A percentile compares a stretch with the other conserved stretches of the same genome.
These are phyloP conservation scores for Characodon lateralis DNA, from an alignment of 2,797 vertebrate species.

Conservation along the genomic window DNA sequence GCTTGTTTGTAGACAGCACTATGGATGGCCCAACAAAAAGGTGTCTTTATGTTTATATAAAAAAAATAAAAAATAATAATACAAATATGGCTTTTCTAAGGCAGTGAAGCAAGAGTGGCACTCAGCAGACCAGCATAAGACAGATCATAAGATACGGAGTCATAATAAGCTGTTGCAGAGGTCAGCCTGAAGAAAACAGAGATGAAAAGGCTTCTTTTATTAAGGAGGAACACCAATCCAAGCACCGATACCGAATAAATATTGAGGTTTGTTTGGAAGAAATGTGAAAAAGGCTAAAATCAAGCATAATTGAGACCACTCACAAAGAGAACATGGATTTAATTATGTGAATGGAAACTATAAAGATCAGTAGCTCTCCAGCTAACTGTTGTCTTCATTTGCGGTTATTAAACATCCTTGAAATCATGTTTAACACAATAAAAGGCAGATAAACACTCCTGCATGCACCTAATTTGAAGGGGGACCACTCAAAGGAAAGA, in stretches of 20 bases:
- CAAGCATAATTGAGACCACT: background rate
- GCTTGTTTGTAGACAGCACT: slow-evolving; percentile 18
- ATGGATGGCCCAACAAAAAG: slow-evolving; percentile 29
- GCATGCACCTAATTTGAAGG: background rate
- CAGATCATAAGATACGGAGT: slow-evolving; percentile 47
- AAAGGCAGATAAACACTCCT: background rate
- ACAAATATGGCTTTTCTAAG: slow-evolving; percentile 31
- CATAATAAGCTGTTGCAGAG: slow-evolving; percentile 21
- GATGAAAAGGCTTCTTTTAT: slow-evolving; percentile 1
- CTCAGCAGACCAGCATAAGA: slow-evolving; percentile 46
- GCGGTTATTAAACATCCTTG: background rate
- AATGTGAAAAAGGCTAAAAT: background rate
- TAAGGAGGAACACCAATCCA: slow-evolving; percentile 9
- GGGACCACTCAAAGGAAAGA: background rate
- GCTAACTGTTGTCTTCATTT: background rate
- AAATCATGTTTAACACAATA: background rate
- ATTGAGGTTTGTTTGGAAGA: background rate
- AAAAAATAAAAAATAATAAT: background rate
- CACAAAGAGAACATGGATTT: background rate
- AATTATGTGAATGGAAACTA: background rate
- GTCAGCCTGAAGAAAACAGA: slow-evolving; percentile 21
- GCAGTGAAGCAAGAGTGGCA: slow-evolving; percentile 22
- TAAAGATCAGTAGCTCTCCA: background rate
- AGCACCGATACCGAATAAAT: slow-evolving; percentile 1
- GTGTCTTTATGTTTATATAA: slow-evolving; percentile 46